Evolutionary conservation across 2,888 invertebrate genomes (phyloP).

Genomic region (Dusona sp.): DNA sequence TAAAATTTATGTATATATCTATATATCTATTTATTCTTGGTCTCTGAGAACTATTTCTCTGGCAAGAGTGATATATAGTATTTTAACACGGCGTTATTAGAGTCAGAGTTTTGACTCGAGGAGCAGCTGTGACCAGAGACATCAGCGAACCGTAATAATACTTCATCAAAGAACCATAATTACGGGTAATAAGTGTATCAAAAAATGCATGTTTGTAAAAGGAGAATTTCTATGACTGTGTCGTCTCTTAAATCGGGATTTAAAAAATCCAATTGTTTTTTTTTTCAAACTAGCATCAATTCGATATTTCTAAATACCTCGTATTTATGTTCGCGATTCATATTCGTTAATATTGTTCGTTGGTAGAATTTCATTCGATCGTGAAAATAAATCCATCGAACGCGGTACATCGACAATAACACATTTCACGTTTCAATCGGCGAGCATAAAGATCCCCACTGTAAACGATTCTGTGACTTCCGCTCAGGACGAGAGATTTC

Average conservation of each 20-base stretch:
- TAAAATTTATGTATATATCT: too few species aligned
- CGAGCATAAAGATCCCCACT: constrained; percentile 48
- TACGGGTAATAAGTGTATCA: constrained; percentile 49
- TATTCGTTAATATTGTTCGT: not conserved
- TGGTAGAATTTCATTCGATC: constrained; percentile 14
- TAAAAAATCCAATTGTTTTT: not conserved
- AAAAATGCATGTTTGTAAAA: not conserved
- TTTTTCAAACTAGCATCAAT: not conserved
- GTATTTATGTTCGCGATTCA: not conserved
- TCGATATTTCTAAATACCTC: not conserved
- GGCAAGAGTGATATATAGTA: constrained; percentile 65
- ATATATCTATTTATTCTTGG: constrained; percentile 43
- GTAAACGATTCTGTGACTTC: constrained; percentile 57
- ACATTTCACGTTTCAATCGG: constrained; percentile 35
- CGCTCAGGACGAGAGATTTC: constrained; percentile 54
- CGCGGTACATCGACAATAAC: constrained; percentile 28
- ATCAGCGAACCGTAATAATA: constrained; percentile 45
- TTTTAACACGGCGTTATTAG: constrained; percentile 68
- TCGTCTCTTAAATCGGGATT: not conserved
- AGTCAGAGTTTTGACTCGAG: constrained; percentile 52
- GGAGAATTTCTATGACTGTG: not conserved
- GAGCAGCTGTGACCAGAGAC: constrained; percentile 64
- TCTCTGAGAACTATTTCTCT: constrained; percentile 53
- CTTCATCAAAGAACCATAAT: constrained; percentile 51
- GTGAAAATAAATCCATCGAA: constrained; percentile 47